Percentiles rank a stretch among this genome's conserved stretches.
Conservation (phyloP, 2,797 vertebrate species). For the Sarcophilus harrisii region DNA sequence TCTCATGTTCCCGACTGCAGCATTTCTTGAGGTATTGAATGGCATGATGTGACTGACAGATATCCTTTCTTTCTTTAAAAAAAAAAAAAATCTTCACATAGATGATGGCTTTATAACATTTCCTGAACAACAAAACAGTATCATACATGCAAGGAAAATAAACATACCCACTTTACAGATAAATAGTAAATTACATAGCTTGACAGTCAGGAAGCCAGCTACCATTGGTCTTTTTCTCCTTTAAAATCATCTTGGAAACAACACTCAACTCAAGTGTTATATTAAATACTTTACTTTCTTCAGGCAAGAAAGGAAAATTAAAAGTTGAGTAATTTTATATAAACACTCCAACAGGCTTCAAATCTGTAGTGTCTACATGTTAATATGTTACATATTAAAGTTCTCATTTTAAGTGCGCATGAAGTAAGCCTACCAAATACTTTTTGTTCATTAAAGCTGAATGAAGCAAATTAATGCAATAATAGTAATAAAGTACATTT, state of each 20-base stretch:
- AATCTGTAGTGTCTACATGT: background rate
- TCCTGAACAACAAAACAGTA: background rate
- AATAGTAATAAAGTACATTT: background rate
- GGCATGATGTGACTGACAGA: background rate
- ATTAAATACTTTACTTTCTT: background rate
- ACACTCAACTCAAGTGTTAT: background rate
- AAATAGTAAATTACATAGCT: background rate
- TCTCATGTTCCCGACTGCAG: background rate
- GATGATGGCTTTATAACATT: background rate
- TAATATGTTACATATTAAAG: background rate
- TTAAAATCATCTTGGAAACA: background rate
- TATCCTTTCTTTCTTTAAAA: background rate
- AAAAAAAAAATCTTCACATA: background rate
- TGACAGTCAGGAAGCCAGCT: background rate
- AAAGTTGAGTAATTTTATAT: background rate
- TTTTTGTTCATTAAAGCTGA: background rate
- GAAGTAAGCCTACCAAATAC: background rate
- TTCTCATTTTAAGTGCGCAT: background rate
- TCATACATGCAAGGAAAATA: background rate
- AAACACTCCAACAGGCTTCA: background rate
- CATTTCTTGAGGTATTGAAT: slow-evolving; percentile 44
- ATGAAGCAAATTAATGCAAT: background rate
- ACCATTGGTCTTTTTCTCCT: background rate
- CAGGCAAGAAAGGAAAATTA: background rate
- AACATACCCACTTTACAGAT: background rate